Base-by-base conservation (phyloP, 2,797 vertebrate species). In the Liparis tanakae region DNA sequence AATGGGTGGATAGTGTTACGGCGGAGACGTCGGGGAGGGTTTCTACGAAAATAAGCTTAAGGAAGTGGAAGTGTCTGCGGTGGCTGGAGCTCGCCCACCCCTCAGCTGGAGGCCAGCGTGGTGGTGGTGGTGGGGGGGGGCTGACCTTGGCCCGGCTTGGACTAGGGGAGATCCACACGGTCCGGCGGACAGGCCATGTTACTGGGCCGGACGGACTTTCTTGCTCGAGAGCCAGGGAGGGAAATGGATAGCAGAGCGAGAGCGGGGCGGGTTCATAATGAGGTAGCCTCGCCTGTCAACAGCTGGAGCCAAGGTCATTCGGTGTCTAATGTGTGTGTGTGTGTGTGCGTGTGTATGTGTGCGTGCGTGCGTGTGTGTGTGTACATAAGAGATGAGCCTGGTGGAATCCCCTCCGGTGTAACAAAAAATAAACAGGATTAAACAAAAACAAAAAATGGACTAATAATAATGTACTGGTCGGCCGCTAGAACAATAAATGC, bases 1-100 rank as follows among this genome's bases (percentile, higher is more conserved):
- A 93, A 91, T 87, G 90, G 90, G 91, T 81, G 91, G 91, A 91
- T 89, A 86, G 80, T 86, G 87, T 91, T 91, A 87, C 88, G 61
- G 77, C 69, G n/a, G 70, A 86, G 82, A 88, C 75, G 76, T 88
- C 63, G 15, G 80, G 71, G 81, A 91, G 84, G 80, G 85, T 88
- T 92, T 85, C 88, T 90, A 76, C 77, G 85, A 90, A 91, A 93
- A 89, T 87, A 92, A 86, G 72, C 85, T 80, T 57, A 84, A 89
- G 88, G 87, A 93, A 92, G 86, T 85, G 82, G 85, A 89, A 85
- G 89, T 86, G 88, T 91, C 88, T 91, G 87, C 37, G 81, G 87
- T 82, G 76, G 72, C 87, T 92, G 88, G 89, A 91, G 74, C 62
- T 2, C 43, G 85, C 89, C 91, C 82, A 79, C 77, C 84, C 78